phyloP scores from a whole-genome alignment of 2,888 invertebrate genomes.

The Autographa gamma region DNA sequence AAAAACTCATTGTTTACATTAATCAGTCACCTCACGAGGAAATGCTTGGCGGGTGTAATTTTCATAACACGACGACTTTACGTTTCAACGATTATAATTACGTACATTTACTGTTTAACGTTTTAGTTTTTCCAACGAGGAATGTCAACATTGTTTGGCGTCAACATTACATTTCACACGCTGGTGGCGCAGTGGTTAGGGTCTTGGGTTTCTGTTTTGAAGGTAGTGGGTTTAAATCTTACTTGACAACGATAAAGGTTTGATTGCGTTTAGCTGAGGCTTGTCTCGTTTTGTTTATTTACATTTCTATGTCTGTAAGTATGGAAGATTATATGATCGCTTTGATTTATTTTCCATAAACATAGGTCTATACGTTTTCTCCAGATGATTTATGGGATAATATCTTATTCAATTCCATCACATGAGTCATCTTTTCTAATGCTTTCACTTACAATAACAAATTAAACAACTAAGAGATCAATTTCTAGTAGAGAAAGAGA shows the following conservation, averaged over 20 bases:
- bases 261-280: no score
- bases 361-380: no score
- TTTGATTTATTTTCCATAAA: no score
- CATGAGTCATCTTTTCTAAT: no score
- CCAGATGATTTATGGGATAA: no score
- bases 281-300: no score
- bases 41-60: constrained; percentile 33
- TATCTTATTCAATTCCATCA: no score
- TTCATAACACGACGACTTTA: constrained; percentile 49
- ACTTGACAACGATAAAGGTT: background rate
- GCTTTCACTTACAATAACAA: no score
- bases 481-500: no score
- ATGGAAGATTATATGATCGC: no score
- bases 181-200: constrained; percentile 1
- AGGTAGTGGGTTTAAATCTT: background rate
- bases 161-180: constrained; percentile 29
- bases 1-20: constrained; percentile 28
- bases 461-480: no score
- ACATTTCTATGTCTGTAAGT: no score
- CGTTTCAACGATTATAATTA: constrained; percentile 43
- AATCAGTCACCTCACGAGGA: constrained; percentile 30
- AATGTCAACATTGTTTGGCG: constrained; percentile 36
- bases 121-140: constrained; percentile 34
- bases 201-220: background rate
- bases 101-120: constrained; percentile 33